These are phyloP conservation scores for Sarcophaga rosellei DNA, from an alignment of 2,888 invertebrate genomes.

Conservation along the genomic window DNA sequence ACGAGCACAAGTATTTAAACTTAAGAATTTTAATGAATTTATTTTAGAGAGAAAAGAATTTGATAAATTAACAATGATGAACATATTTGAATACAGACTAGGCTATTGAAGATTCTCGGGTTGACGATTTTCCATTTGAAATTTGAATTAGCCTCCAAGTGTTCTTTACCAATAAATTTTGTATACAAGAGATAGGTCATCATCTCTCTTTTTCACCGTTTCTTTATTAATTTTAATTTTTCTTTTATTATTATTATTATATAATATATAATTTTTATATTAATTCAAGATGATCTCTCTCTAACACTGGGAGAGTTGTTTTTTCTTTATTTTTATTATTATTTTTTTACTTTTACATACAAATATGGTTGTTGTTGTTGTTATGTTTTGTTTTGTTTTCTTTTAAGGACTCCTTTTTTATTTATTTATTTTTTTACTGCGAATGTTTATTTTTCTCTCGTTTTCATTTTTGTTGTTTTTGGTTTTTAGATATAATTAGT, in stretches of 20 bases:
- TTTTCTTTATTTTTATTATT: conserved; percentile 6
- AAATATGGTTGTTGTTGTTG: conserved; percentile 73
- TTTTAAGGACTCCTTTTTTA: conserved; percentile 68
- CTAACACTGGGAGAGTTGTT: conserved; percentile 75
- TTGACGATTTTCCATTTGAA: too few relatives aligned
- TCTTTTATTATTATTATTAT: conserved; percentile 43
- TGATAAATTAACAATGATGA: too few relatives aligned
- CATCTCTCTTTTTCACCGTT: not conserved
- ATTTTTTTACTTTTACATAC: conserved; percentile 78
- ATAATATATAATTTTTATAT: conserved; percentile 74
- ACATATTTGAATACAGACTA: too few relatives aligned
- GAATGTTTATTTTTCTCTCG: conserved; percentile 51
- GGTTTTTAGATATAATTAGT: conserved; percentile 59
- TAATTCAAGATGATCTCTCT: conserved; percentile 78
- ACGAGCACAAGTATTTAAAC: too few relatives aligned
- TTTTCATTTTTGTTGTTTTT: conserved; percentile 39
- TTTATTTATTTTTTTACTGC: not conserved
- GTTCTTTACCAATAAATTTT: too few relatives aligned
- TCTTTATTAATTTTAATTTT: conserved; percentile 67
- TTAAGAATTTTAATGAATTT: too few relatives aligned
- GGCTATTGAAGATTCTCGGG: too few relatives aligned
- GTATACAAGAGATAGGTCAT: not conserved
- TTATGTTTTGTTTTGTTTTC: not conserved
- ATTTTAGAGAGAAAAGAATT: too few relatives aligned
- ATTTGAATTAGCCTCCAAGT: too few relatives aligned